Evolutionary conservation across 2,888 invertebrate species (phyloP).

Genomic region (Microctonus brassicae): DNA sequence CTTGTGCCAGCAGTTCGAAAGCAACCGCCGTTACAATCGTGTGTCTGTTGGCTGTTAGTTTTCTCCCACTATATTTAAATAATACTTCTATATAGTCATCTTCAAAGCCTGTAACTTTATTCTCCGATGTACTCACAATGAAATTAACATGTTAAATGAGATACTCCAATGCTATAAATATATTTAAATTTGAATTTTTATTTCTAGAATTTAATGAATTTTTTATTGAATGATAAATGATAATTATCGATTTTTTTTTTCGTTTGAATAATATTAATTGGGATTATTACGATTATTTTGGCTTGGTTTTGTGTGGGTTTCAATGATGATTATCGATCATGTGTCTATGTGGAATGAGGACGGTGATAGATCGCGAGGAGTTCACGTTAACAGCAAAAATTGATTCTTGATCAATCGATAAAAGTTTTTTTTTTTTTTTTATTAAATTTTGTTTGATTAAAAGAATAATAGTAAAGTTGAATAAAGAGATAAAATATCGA

Average conservation of each 20-base stretch:
- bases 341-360: conserved; percentile 18
- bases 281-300: no score
- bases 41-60: conserved; percentile 56
- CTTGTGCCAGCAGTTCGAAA: conserved; percentile 62
- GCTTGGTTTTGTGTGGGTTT: background rate
- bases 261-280: no score
- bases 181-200: no score
- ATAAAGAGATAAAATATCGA: conserved; percentile 1
- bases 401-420: background rate
- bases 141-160: background rate
- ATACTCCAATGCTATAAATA: background rate
- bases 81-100: background rate
- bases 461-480: no score
- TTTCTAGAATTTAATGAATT: no score
- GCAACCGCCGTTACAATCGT: conserved; percentile 68
- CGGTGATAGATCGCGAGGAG: conserved; percentile 1
- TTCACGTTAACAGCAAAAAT: background rate
- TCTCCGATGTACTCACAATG: no score
- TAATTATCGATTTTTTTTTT: no score
- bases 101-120: background rate
- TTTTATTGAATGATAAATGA: no score
- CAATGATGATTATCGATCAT: conserved; percentile 2
- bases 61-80: background rate
- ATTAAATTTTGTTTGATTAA: no score
- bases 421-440: background rate